phyloP scores from a whole-genome alignment of 92 coral and sea anemone genomes.

The Paramuricea clavata region DNA sequence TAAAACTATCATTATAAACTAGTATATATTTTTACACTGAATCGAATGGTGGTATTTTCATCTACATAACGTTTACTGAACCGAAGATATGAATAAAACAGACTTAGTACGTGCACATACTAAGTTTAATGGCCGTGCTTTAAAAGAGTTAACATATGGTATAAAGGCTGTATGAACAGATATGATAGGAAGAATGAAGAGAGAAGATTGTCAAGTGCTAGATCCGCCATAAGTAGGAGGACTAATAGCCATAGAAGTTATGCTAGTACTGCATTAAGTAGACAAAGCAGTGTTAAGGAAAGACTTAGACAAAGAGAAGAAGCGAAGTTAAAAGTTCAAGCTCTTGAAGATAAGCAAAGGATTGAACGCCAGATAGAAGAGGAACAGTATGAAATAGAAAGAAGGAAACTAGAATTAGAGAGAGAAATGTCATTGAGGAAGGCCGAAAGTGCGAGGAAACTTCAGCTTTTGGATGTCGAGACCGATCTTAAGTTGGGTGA shows the following conservation, averaged over 20 bases:
- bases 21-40: too few relatives aligned
- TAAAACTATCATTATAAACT: too few relatives aligned
- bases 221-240: conserved; percentile 4
- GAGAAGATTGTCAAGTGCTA: not conserved
- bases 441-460: not conserved
- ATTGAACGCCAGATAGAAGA: conserved; percentile 11
- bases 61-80: too few relatives aligned
- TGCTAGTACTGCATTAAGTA: not conserved
- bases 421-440: not conserved
- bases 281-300: conserved; percentile 19
- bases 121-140: too few relatives aligned
- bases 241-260: not conserved
- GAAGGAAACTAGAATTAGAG: not conserved
- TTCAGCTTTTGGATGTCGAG: conserved; percentile 18
- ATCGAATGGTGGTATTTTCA: too few relatives aligned
- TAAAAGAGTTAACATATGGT: conserved; percentile 22
- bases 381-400: conserved; percentile 21
- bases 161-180: not conserved
- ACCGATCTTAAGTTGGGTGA: conserved; percentile 6
- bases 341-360: conserved; percentile 22
- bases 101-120: too few relatives aligned
- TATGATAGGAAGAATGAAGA: conserved; percentile 5
- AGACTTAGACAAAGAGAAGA: not conserved
- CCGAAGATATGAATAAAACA: too few relatives aligned
- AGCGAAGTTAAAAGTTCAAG: not conserved